Evolutionary conservation across 2,797 vertebrate genomes (phyloP).

Genomic region (Gobionotothen gibberifrons): DNA sequence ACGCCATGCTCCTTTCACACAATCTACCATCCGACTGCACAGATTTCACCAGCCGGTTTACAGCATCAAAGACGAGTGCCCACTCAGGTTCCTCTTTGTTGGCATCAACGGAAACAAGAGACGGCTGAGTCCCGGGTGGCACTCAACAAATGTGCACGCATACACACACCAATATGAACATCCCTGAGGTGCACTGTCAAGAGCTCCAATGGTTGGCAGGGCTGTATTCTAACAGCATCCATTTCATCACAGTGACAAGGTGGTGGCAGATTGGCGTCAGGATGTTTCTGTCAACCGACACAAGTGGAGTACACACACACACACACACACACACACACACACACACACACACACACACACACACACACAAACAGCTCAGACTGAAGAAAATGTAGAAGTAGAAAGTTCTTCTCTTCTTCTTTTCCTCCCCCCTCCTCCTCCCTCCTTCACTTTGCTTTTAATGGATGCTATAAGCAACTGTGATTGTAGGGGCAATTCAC

Average conservation of each 20-base stretch:
- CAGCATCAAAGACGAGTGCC: conserved; percentile 28
- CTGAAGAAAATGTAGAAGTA: conserved; percentile 10
- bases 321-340: not conserved
- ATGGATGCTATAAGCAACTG: conserved; percentile 62
- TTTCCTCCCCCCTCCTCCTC: not conserved
- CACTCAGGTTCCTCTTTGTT: conserved; percentile 42
- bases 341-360: too few relatives aligned
- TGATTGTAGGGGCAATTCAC: conserved; percentile 42
- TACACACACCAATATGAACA: conserved; percentile 5
- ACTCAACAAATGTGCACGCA: conserved; percentile 9
- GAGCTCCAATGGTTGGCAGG: conserved; percentile 22
- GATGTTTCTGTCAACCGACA: conserved; percentile 50
- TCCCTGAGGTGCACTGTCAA: conserved; percentile 35
- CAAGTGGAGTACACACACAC: conserved; percentile 34
- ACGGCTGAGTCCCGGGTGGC: conserved; percentile 33
- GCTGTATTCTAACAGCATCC: conserved; percentile 46
- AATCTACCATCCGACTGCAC: conserved; percentile 10
- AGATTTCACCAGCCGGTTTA: conserved; percentile 54
- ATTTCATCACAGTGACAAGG: conserved; percentile 44
- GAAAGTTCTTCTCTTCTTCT: conserved; percentile 13
- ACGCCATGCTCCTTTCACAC: conserved; percentile 17
- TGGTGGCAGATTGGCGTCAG: conserved; percentile 53
- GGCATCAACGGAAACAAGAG: conserved; percentile 44
- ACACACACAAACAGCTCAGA: conserved; percentile 10
- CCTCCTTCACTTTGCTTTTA: conserved; percentile 45